Evolutionary conservation across 2,888 invertebrate species (phyloP).

Genomic region (Dryocosmus kuriphilus): DNA sequence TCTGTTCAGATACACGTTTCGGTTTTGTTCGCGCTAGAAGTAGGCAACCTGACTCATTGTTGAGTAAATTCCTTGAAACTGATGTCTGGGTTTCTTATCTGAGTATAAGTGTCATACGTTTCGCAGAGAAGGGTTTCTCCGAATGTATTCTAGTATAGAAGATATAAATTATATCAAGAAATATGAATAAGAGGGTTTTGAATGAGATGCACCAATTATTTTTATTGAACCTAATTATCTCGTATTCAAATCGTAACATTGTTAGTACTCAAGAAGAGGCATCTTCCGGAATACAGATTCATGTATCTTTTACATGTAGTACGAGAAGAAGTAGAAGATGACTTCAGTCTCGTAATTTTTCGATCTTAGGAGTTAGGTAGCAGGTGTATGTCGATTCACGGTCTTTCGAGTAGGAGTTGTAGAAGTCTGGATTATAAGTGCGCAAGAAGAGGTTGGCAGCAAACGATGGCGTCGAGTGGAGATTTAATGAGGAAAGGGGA

Average conservation of each 20-base stretch:
- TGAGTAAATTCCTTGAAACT: constrained; percentile 4
- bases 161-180: neutral
- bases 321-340: constrained; percentile 47
- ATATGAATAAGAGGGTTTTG: neutral
- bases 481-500: constrained; percentile 54
- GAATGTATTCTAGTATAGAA: neutral
- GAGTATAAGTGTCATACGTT: neutral
- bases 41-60: constrained; percentile 29
- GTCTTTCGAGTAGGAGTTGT: constrained; percentile 34
- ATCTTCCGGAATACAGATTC: neutral
- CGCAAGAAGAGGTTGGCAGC: constrained; percentile 54
- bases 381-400: constrained; percentile 46
- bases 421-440: constrained; percentile 49
- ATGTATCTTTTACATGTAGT: neutral
- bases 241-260: neutral
- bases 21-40: constrained; percentile 7
- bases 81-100: neutral
- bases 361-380: constrained; percentile 45
- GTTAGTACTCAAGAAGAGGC: neutral
- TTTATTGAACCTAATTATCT: neutral
- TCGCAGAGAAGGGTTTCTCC: neutral
- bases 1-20: constrained; percentile 17
- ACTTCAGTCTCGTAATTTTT: constrained; percentile 41
- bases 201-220: neutral
- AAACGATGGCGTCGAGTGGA: constrained; percentile 51